Percentiles rank a stretch among this genome's conserved stretches.
These are phyloP conservation scores for Anastatus disparis DNA, from an alignment of 1,140 invertebrate genomes.

Conservation along the genomic window DNA sequence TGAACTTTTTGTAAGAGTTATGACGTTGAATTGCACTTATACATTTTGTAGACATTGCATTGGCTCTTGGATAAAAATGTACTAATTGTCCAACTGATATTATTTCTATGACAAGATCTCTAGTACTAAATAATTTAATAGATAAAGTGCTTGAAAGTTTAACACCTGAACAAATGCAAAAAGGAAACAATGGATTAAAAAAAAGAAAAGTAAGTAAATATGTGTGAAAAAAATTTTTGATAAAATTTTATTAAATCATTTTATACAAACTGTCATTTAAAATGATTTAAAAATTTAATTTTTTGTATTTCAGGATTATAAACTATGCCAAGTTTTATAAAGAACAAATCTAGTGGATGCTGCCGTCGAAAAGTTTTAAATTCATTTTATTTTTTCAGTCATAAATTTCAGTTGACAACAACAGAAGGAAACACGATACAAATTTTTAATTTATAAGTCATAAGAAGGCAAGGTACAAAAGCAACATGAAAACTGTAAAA, in stretches of 20 bases:
- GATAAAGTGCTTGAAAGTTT: constrained; percentile 74
- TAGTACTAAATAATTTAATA: constrained; percentile 72
- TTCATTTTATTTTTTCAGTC: too few relatives aligned
- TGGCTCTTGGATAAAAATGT: constrained; percentile 77
- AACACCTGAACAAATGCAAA: constrained; percentile 65
- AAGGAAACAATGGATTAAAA: constrained; percentile 64
- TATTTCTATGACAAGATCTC: constrained; percentile 66
- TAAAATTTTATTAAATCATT: neutral
- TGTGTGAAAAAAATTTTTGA: neutral
- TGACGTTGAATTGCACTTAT: constrained; percentile 80
- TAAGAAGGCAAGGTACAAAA: too few relatives aligned
- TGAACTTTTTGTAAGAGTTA: constrained; percentile 79
- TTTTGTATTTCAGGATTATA: too few relatives aligned
- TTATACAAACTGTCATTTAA: too few relatives aligned
- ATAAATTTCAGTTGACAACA: too few relatives aligned
- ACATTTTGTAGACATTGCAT: constrained; percentile 84
- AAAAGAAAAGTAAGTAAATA: constrained; percentile 65
- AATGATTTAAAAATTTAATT: too few relatives aligned
- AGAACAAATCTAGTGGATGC: too few relatives aligned
- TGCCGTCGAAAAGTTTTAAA: too few relatives aligned
- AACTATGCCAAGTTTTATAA: too few relatives aligned
- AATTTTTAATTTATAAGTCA: too few relatives aligned
- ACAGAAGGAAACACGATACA: too few relatives aligned
- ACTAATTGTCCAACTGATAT: constrained; percentile 75
- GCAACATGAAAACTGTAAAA: too few relatives aligned